Percentiles rank a stretch among this genome's conserved stretches.
phyloP scores from a whole-genome alignment of 2,797 vertebrate genomes.

The Schizothorax lantsangensis region DNA sequence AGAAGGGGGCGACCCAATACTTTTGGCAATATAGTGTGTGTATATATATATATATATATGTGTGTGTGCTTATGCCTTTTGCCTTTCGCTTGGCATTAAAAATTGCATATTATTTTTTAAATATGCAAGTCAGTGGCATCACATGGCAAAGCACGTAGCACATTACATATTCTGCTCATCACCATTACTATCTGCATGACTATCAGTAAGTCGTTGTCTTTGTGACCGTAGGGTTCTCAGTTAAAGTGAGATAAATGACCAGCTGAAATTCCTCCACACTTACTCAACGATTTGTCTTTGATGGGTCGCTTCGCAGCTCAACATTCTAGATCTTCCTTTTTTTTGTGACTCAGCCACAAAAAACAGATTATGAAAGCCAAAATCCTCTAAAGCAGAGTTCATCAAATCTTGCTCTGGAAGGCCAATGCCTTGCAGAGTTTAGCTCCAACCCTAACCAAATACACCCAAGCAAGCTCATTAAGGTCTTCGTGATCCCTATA shows the following conservation, averaged over 20 bases:
- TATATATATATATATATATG: too few relatives aligned
- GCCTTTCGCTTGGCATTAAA: background rate
- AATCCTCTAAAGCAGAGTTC: background rate
- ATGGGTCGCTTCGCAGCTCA: background rate
- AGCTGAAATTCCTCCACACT: conserved; percentile 63
- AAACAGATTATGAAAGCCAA: background rate
- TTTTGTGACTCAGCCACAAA: background rate
- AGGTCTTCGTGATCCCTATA: too few relatives aligned
- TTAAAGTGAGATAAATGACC: conserved; percentile 40
- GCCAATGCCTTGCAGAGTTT: too few relatives aligned
- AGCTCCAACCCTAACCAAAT: too few relatives aligned
- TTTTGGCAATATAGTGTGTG: too few relatives aligned
- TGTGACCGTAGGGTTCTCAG: conserved; percentile 33
- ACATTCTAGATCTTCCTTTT: conserved; percentile 28
- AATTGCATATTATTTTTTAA: background rate
- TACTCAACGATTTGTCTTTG: conserved; percentile 21
- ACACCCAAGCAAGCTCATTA: too few relatives aligned
- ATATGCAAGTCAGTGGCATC: conserved; percentile 25
- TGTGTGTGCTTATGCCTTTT: too few relatives aligned
- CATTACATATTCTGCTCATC: conserved; percentile 16
- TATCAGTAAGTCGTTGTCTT: conserved; percentile 33
- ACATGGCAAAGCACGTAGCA: conserved; percentile 57
- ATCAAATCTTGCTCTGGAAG: too few relatives aligned
- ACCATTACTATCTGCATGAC: conserved; percentile 1
- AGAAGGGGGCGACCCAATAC: too few relatives aligned